phyloP scores from a whole-genome alignment of 2,888 invertebrate species.

The Sinentomon sp. region DNA sequence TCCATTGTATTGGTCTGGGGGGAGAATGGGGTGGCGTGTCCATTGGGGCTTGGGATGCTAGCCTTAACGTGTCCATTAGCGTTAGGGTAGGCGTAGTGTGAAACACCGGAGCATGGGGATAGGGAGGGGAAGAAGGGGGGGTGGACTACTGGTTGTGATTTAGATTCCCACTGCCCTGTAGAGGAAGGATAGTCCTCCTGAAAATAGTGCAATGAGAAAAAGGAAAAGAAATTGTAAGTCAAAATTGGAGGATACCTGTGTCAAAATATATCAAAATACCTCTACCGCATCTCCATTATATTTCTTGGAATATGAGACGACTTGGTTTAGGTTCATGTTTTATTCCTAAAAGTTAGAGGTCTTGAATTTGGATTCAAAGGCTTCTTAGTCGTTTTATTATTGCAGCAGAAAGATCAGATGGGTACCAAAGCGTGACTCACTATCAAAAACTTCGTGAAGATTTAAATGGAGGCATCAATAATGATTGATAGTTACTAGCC shows the following conservation, averaged over 20 bases:
- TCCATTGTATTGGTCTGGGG: slow-evolving; percentile 25
- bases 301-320: too few species aligned
- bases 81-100: slow-evolving; percentile 26
- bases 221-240: slow-evolving; percentile 4
- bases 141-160: slow-evolving; percentile 12
- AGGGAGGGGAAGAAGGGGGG: slow-evolving; percentile 19
- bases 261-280: neutral
- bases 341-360: too few species aligned
- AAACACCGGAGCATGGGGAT: slow-evolving; percentile 24
- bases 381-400: too few species aligned
- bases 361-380: too few species aligned
- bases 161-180: slow-evolving; percentile 27
- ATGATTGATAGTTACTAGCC: too few species aligned
- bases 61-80: slow-evolving; percentile 24
- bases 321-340: too few species aligned
- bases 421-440: too few species aligned
- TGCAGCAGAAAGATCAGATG: too few species aligned
- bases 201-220: slow-evolving; percentile 21
- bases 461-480: too few species aligned
- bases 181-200: slow-evolving; percentile 40
- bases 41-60: slow-evolving; percentile 17
- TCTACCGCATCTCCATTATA: too few species aligned
- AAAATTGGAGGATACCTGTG: neutral
- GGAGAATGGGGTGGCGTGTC: slow-evolving; percentile 26
- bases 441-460: too few species aligned